phyloP scores from a whole-genome alignment of 30 jellyfish, hydroid and myxozoan genomes.

The Hydra vulgaris region DNA sequence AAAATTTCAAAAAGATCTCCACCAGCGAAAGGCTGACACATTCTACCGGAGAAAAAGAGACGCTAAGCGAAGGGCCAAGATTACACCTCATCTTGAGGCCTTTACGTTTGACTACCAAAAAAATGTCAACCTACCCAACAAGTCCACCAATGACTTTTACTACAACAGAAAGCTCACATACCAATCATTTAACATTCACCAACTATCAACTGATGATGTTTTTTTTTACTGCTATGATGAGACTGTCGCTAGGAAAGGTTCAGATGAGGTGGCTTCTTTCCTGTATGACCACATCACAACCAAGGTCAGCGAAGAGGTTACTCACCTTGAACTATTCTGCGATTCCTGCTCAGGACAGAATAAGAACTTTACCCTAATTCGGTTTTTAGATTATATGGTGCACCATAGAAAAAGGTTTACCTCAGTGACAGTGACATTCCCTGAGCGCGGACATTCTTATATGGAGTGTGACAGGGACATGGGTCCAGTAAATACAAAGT shows the following conservation, averaged over 20 bases:
- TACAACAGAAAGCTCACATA: not conserved
- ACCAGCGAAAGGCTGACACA: not conserved
- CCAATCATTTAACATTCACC: not conserved
- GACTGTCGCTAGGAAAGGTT: not conserved
- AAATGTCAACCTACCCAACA: not conserved
- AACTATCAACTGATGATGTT: not conserved
- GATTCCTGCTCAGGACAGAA: not conserved
- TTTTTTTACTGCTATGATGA: not conserved
- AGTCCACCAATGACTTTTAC: not conserved
- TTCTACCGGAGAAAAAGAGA: not conserved
- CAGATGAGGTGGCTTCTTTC: not conserved
- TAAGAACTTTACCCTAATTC: not conserved
- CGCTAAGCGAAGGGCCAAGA: not conserved
- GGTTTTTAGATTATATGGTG: not conserved
- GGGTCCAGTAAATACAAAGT: not conserved
- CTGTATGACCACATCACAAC: not conserved
- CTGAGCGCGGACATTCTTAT: not conserved
- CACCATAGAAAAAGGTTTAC: not conserved
- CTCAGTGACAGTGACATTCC: not conserved
- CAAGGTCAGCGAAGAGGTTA: not conserved
- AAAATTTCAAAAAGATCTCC: not conserved
- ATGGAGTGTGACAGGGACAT: not conserved
- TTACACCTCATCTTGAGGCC: not conserved
- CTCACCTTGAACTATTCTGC: not conserved
- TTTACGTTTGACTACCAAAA: not conserved